Evolutionary conservation across 1,140 invertebrate genomes (phyloP), one percentile per base, ranked within the genome.

Genomic region (Pogonus chalceus): DNA sequence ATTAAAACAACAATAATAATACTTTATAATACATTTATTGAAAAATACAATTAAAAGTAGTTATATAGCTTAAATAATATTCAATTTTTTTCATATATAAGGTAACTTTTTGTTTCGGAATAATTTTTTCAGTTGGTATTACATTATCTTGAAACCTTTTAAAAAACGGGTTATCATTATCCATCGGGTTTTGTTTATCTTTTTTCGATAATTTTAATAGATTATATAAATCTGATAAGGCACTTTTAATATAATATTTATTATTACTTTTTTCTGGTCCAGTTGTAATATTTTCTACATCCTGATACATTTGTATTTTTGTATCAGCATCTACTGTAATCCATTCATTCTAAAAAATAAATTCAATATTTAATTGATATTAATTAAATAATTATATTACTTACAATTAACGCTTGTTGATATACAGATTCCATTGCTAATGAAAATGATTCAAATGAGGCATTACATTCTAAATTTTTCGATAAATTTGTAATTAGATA

Each of bases 211-310:
- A 22, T 14, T 14, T 3, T 12, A 49, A 49, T 21, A 49, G 10
- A 20, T 49, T 49, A 22, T 49, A 16, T 10, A 49, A 22, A 18
- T 49, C 47, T 22, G 47, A 49, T n/a, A 49, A 21, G 20, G 47
- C 47, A 2, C 16, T 2, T 4, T 49, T 18, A 20, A 23, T 49
- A 21, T 23, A 49, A 49, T 22, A 49, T 3, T 4, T 24, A 22
- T 23, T 10, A 23, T 49, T 22, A 14, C 23, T 24, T 10, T 21
- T 2, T 2, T 18, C 16, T 49, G 47, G 47, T n/a, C 47, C 47
- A 22, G 20, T 24, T 23, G 23, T 23, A n/a, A 49, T 12, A 23
- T 10, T 23, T 23, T 23, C 21, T 12, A 18, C 16, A 23, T 23
- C 21, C 12, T 21, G 14, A 14, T 49, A 20, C 23, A 49, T 23